Percentiles rank a stretch among this genome's conserved stretches.
Conservation (phyloP, 2,113 vertebrate species). For the Notothenia rossii region DNA sequence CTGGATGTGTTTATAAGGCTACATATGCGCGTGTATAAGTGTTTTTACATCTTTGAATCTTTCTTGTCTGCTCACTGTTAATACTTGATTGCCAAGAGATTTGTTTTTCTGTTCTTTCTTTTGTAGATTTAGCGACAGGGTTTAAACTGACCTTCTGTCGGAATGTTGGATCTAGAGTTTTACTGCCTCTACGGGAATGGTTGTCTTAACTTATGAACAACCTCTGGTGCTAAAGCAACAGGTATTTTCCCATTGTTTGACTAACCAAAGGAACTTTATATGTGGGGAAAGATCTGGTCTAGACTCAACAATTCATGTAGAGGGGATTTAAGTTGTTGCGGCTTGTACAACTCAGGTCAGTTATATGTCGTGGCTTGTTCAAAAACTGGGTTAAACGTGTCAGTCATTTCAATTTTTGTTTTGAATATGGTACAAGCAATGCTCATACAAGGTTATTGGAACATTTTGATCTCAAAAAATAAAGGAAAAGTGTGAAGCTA, state of each 20-base stretch:
- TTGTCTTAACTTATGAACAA: constrained; percentile 38
- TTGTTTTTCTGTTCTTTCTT: constrained; percentile 33
- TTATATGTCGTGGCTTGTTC: background rate
- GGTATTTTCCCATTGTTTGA: constrained; percentile 43
- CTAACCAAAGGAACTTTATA: constrained; percentile 3
- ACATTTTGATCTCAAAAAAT: background rate
- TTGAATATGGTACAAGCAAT: constrained; percentile 1
- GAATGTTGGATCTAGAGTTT: constrained; percentile 51
- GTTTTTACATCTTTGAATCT: constrained; percentile 40
- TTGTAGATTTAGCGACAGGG: constrained; percentile 51
- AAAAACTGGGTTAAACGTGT: background rate
- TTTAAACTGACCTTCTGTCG: constrained; percentile 53
- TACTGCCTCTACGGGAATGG: constrained; percentile 57
- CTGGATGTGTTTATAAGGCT: constrained; percentile 13
- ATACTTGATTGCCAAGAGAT: constrained; percentile 35
- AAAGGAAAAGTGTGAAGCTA: constrained; percentile 4
- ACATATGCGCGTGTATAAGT: constrained; percentile 2
- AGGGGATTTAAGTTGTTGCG: background rate
- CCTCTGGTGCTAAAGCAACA: constrained; percentile 41
- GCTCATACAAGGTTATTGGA: background rate
- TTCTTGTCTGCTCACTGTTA: constrained; percentile 43
- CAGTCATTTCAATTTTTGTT: constrained; percentile 9
- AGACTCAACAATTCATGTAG: background rate
- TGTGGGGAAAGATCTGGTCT: background rate
- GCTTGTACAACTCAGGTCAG: constrained; percentile 2